These are phyloP conservation scores for Bungarus multicinctus DNA, from an alignment of 2,113 vertebrate genomes.

Conservation along the genomic window DNA sequence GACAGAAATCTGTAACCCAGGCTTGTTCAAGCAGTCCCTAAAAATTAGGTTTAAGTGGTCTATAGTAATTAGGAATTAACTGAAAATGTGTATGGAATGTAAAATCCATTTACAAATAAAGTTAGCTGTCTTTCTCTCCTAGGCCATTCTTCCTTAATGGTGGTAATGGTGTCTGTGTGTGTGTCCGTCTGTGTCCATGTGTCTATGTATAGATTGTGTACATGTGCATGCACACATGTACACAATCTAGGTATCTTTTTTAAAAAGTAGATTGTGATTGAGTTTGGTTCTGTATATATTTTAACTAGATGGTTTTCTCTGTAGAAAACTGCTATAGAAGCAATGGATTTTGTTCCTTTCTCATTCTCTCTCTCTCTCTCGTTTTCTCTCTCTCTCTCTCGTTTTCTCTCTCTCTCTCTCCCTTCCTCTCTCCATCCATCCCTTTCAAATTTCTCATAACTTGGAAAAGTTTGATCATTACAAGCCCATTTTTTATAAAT, in stretches of 20 bases:
- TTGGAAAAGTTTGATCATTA: not conserved
- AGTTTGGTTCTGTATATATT: not conserved
- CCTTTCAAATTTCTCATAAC: not conserved
- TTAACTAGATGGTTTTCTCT: not conserved
- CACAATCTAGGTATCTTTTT: not conserved
- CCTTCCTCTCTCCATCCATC: not conserved
- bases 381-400: too few species aligned
- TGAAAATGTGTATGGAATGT: not conserved
- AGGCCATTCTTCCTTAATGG: not conserved
- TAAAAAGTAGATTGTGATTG: not conserved
- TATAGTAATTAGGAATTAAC: not conserved
- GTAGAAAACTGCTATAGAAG: not conserved
- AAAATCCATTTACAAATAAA: not conserved
- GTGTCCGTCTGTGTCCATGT: too few species aligned
- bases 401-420: too few species aligned
- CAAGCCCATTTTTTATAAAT: not conserved
- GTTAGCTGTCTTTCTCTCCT: not conserved
- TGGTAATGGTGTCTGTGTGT: not conserved
- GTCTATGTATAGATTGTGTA: too few species aligned
- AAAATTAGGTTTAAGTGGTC: not conserved
- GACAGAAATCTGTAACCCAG: not conserved
- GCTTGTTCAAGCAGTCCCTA: not conserved
- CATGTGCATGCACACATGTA: too few species aligned
- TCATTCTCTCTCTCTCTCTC: not conserved
- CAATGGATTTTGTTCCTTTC: not conserved